A percentile compares a stretch with the other conserved stretches of the same genome.
These are phyloP conservation scores for Drosophila asahinai DNA, from an alignment of 1,140 invertebrate species.

Conservation along the genomic window DNA sequence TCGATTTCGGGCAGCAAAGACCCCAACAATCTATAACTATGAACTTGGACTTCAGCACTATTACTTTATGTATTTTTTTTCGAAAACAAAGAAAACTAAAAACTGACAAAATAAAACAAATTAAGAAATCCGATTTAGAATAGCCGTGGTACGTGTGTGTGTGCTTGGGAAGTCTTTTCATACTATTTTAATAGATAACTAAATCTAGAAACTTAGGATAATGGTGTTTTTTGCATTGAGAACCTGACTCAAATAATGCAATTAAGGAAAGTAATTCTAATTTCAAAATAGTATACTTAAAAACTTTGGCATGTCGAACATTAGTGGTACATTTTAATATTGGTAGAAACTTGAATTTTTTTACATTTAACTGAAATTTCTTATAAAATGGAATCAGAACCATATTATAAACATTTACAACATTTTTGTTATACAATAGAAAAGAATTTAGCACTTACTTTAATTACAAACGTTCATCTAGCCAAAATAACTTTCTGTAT, in stretches of 20 bases:
- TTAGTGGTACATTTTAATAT: not conserved
- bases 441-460: not conserved
- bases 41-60: slow-evolving; percentile 58
- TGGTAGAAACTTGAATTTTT: not conserved
- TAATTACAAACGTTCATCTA: not conserved
- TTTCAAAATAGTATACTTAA: not conserved
- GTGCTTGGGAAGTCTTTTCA: slow-evolving; percentile 21
- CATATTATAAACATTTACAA: not conserved
- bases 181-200: slow-evolving; percentile 51
- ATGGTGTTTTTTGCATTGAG: not conserved
- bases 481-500: not conserved
- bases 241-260: not conserved
- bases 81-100: slow-evolving; percentile 49
- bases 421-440: not conserved
- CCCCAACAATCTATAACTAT: slow-evolving; percentile 56
- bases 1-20: slow-evolving; percentile 33
- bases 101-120: slow-evolving; percentile 36
- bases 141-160: slow-evolving; percentile 22
- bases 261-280: not conserved
- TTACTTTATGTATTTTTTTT: slow-evolving; percentile 27
- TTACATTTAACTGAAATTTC: not conserved
- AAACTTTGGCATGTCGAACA: slow-evolving; percentile 4
- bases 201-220: slow-evolving; percentile 42
- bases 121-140: slow-evolving; percentile 2
- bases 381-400: not conserved